phyloP scores from a whole-genome alignment of 2,113 vertebrate species.

The Poicephalus meyeri region DNA sequence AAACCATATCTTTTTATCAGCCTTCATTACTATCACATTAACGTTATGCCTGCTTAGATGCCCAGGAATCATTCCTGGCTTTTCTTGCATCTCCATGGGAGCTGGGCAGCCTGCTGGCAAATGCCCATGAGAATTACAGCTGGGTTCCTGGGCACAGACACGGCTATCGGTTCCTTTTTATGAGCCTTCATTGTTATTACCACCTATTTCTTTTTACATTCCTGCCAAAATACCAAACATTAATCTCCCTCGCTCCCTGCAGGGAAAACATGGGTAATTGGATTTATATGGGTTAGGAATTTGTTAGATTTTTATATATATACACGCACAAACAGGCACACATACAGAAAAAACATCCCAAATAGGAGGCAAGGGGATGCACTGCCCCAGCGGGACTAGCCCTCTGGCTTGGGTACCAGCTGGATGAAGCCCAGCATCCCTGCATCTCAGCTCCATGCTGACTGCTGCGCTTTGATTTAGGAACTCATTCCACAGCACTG shows the following conservation, averaged over 20 bases:
- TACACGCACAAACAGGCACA: neutral
- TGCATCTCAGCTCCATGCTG: neutral
- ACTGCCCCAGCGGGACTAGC: neutral
- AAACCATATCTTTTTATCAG: conserved; percentile 13
- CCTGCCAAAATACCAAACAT: conserved; percentile 83
- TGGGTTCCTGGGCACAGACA: neutral
- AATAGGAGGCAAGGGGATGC: neutral
- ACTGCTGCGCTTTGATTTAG: conserved; percentile 12
- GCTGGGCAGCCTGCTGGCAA: neutral
- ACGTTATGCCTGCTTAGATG: neutral
- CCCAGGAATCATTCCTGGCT: neutral
- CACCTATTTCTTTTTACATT: conserved; percentile 83
- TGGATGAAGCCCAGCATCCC: neutral
- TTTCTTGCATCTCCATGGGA: neutral
- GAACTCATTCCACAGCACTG: neutral
- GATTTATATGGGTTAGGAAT: conserved; percentile 85
- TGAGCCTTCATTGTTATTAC: conserved; percentile 75
- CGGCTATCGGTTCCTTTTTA: conserved; percentile 64
- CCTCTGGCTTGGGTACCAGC: neutral
- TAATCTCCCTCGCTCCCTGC: conserved; percentile 80
- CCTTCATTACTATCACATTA: neutral
- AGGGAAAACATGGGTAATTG: conserved; percentile 84
- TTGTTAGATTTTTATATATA: conserved; percentile 63
- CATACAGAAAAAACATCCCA: neutral
- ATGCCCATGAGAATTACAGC: conserved; percentile 1